Conservation (phyloP, 2,888 invertebrate species). For the Callosobruchus maculatus region DNA sequence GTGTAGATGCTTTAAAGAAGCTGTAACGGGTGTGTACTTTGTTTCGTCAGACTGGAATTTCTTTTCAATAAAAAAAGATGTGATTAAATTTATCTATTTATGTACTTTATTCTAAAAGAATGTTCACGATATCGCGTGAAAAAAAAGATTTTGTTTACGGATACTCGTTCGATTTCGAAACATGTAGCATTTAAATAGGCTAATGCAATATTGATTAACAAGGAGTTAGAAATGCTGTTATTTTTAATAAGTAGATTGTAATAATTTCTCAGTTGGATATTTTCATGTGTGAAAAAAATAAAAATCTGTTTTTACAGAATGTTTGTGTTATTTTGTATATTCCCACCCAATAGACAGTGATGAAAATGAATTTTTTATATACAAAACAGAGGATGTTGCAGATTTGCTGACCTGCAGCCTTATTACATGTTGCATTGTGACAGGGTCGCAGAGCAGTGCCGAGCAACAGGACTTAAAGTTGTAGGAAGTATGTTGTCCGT, state of each 20-base stretch:
- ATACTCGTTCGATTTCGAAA: neutral
- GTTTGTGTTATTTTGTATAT: neutral
- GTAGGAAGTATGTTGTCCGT: too few relatives aligned
- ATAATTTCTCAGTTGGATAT: neutral
- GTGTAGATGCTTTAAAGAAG: constrained; percentile 1
- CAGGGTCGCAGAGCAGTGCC: too few relatives aligned
- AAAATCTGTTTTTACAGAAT: neutral
- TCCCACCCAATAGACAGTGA: too few relatives aligned
- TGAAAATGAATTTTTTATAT: too few relatives aligned
- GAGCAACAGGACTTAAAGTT: too few relatives aligned
- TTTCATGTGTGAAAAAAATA: neutral
- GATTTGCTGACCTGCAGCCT: too few relatives aligned
- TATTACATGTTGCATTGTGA: too few relatives aligned
- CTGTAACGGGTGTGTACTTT: constrained; percentile 23
- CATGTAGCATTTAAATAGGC: constrained; percentile 25
- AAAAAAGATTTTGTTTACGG: neutral
- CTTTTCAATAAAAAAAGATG: neutral
- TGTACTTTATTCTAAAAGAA: neutral
- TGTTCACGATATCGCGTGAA: neutral
- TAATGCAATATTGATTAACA: constrained; percentile 29
- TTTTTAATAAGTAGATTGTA: constrained; percentile 13
- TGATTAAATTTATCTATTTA: neutral
- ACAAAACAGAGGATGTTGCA: too few relatives aligned
- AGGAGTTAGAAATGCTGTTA: constrained; percentile 27
- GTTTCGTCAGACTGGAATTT: constrained; percentile 18